Conservation (phyloP, 2,797 vertebrate species). For the Takifugu rubripes region DNA sequence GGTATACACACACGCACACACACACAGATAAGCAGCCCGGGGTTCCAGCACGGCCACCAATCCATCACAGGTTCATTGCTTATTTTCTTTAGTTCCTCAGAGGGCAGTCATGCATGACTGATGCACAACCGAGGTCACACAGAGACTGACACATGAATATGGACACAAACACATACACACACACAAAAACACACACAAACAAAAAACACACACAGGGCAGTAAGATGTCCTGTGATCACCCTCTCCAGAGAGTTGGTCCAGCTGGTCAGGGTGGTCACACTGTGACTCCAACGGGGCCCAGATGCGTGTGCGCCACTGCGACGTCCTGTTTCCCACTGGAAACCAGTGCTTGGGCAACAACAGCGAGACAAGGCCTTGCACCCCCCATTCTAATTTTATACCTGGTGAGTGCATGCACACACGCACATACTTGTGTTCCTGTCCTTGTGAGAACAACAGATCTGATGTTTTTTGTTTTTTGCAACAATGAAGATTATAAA, state of each 20-base stretch:
- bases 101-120: constrained; percentile 41
- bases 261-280: constrained; percentile 91
- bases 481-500: too few species aligned
- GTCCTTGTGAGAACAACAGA: background rate
- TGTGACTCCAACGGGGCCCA: constrained; percentile 83
- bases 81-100: constrained; percentile 40
- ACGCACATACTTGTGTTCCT: constrained; percentile 7
- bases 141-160: background rate
- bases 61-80: constrained; percentile 43
- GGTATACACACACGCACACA: constrained; percentile 71
- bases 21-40: constrained; percentile 31
- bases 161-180: background rate
- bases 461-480: too few species aligned
- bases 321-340: constrained; percentile 87
- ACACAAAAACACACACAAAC: constrained; percentile 1
- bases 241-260: constrained; percentile 90
- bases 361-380: constrained; percentile 83
- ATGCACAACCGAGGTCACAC: constrained; percentile 22
- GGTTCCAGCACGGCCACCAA: constrained; percentile 20
- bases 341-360: constrained; percentile 90
- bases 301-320: constrained; percentile 84
- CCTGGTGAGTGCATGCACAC: constrained; percentile 78
- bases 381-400: constrained; percentile 87
- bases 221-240: constrained; percentile 37
- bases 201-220: background rate